phyloP scores from a whole-genome alignment of 2,888 invertebrate species.

The Tenthredo notha region DNA sequence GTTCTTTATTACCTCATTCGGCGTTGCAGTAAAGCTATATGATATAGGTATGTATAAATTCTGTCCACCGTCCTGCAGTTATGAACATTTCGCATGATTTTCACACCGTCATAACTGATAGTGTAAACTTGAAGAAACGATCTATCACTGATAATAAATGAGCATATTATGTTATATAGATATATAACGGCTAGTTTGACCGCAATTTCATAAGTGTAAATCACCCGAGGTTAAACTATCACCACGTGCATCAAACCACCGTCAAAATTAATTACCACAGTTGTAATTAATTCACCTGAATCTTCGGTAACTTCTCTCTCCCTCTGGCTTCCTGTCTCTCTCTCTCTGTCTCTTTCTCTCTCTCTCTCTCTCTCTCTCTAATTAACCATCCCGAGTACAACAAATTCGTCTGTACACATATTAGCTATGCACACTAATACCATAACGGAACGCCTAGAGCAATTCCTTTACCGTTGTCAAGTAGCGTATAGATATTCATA shows the following conservation, averaged over 20 bases:
- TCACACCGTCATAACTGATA: neutral
- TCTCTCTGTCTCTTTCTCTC: neutral
- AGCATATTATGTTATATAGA: neutral
- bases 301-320: neutral
- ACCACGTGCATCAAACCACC: neutral
- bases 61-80: too few relatives aligned
- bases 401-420: neutral
- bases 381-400: neutral
- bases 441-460: neutral
- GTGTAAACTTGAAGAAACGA: slow-evolving; percentile 5
- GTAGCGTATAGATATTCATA: neutral
- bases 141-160: slow-evolving; percentile 11
- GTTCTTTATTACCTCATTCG: too few relatives aligned
- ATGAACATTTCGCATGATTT: neutral
- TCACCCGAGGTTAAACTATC: slow-evolving; percentile 22
- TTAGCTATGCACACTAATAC: neutral
- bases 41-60: too few relatives aligned
- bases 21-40: too few relatives aligned
- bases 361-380: neutral
- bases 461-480: neutral
- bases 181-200: neutral
- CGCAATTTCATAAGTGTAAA: slow-evolving; percentile 18
- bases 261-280: slow-evolving; percentile 12
- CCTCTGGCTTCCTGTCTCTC: neutral
- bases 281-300: slow-evolving; percentile 16